Base-by-base conservation (phyloP, 2,113 vertebrate genomes). In the Brienomyrus longianalis region DNA sequence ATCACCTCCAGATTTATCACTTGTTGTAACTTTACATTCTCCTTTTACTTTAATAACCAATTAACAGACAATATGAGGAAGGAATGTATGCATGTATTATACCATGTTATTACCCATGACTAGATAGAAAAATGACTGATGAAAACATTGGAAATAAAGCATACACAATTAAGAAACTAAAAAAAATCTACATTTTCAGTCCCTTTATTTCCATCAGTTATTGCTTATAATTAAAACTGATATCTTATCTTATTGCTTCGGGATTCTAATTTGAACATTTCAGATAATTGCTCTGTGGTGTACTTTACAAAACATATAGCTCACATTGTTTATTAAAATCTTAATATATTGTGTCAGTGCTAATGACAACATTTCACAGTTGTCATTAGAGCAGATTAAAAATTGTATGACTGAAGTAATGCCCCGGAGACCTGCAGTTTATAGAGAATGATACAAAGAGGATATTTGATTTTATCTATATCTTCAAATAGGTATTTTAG, bases 331-430 rank as follows among this genome's bases (percentile, higher is more conserved):
- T 39, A 87, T 87, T 87, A 54, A 54, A 35, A 54, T 54, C 51
- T 54, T 54, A 35, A 54, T 54, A 54, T 35, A 52, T 54, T 87
- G 51, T 87, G 85, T 54, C 85, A 54, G 27, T 54, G 85, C 2
- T 31, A 56, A 48, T 27, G 50, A 87, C 31, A 56, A 8, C 9
- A 54, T 87, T 91, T 90, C 77, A 62, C 74, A 85, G 31, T 88
- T 86, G 87, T 88, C n/a, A 48, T 52, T 84, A 35, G 80, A 86
- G 59, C 59, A 85, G 91, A 91, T 90, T 91, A 91, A 74, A 84
- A 47, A 59, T 39, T 56, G 87, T 87, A 85, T 21, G 84, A 27
- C 90, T 45, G 90, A 89, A 89, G 15, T 66, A n/a, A 51, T 35
- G 66, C 54, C 87, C 89, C 23, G 3, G 50, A 66, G 23, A 62